Evolutionary conservation across 1,140 invertebrate species (phyloP).

Genomic region (Drosophila melanica): DNA sequence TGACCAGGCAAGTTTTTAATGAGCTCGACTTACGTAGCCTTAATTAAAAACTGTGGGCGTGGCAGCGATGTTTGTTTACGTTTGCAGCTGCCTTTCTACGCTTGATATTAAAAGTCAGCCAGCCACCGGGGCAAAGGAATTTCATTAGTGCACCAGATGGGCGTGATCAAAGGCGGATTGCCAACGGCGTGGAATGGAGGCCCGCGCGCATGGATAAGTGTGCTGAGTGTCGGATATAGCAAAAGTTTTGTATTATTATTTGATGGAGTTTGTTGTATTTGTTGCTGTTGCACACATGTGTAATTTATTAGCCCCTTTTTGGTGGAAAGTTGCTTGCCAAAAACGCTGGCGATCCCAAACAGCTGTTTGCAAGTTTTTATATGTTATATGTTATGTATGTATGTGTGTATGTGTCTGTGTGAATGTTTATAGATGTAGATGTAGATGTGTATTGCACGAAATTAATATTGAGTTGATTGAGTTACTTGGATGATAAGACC

Average conservation of each 20-base stretch:
- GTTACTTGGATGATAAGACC: constrained; percentile 18
- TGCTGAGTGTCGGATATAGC: constrained; percentile 23
- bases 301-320: constrained; percentile 64
- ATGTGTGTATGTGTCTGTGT: background rate
- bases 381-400: constrained; percentile 10
- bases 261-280: constrained; percentile 26
- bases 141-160: constrained; percentile 51
- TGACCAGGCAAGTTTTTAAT: constrained; percentile 66
- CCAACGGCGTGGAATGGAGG: constrained; percentile 3
- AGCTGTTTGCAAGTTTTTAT: constrained; percentile 42
- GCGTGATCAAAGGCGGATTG: constrained; percentile 33
- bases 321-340: constrained; percentile 55
- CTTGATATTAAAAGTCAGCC: constrained; percentile 48
- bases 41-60: constrained; percentile 66
- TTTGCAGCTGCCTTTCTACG: constrained; percentile 37
- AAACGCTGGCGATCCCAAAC: constrained; percentile 39
- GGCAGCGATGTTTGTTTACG: constrained; percentile 40
- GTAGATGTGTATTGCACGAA: constrained; percentile 26
- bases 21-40: constrained; percentile 63
- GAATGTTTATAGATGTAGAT: constrained; percentile 6
- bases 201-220: background rate
- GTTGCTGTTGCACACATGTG: constrained; percentile 39
- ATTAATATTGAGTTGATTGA: constrained; percentile 66
- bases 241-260: constrained; percentile 39
- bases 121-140: constrained; percentile 32